Base-by-base conservation (phyloP, 2,797 vertebrate genomes). In the Danio albolineatus region DNA sequence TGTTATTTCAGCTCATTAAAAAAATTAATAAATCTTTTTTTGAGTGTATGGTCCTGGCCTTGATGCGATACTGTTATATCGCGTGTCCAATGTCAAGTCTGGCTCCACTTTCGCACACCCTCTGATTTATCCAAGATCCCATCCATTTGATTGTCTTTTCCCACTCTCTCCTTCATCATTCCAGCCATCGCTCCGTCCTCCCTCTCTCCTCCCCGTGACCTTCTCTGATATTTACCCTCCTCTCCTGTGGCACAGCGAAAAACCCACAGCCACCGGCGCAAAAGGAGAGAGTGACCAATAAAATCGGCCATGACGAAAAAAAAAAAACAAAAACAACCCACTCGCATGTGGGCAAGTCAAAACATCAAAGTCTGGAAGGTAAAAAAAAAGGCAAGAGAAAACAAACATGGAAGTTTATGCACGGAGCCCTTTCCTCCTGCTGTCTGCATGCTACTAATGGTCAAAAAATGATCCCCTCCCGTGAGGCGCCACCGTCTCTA, bases 161-260 rank as follows among this genome's bases (percentile, higher is more conserved):
- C 41, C 73, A 9, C 49, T 44, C 28, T 36, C n/a, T 46, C 66
- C 84, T 78, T 79, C 80, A 64, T 79, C 89, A 87, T 74, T 71
- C 78, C 90, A 86, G 83, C 90, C 62, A 74, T 74, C 76, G 59
- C 81, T 43, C 44, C 49, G 17, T 78, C 75, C 73, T 51, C 59
- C 72, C 73, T 53, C 60, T 62, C 82, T 86, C 74, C 88, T 88
- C 78, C 86, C 82, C 62, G 77, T 94, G 92, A 93, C 92, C 93
- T 94, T 93, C 91, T 92, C 90, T 94, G 92, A 92, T 94, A 93
- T 93, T 93, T 93, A 92, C 90, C 90, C 91, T 89, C 87, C 83
- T 94, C 92, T 91, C 92, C 84, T 74, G 90, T 90, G 92, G 90
- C 91, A 83, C 66, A 43, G 82, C 83, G 82, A 28, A 67, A 74